Evolutionary conservation across 2,888 invertebrate genomes (phyloP).

Genomic region (Imbricaverruca yamaguchii): DNA sequence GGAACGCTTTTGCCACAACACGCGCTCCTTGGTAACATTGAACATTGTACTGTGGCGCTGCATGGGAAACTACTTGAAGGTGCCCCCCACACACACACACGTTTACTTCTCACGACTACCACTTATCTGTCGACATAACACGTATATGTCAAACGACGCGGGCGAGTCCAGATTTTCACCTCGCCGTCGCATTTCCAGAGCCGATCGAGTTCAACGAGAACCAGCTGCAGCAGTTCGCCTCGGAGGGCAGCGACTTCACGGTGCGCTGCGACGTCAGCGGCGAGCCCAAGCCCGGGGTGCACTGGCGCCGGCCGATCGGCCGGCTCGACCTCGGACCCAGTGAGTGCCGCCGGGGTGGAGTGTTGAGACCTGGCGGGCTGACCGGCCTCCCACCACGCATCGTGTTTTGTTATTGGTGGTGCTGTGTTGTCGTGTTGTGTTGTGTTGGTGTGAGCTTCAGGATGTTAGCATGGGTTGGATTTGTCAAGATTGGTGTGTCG

Average conservation of each 20-base stretch:
- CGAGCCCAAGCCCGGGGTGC: conserved; percentile 39
- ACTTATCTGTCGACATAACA: not conserved
- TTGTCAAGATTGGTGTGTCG: too few species aligned
- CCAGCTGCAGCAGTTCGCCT: conserved; percentile 46
- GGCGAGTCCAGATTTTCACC: not conserved
- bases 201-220: conserved; percentile 52
- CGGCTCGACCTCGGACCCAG: not conserved
- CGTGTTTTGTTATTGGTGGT: too few species aligned
- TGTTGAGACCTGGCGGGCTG: not conserved
- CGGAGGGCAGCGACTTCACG: conserved; percentile 47
- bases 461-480: too few species aligned
- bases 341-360: not conserved
- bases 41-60: too few species aligned
- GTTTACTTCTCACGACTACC: not conserved
- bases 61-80: too few species aligned
- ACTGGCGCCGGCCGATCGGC: conserved; percentile 38
- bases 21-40: too few species aligned
- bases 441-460: too few species aligned
- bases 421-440: too few species aligned
- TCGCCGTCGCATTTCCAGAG: conserved; percentile 40
- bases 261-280: conserved; percentile 39
- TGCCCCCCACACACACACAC: not conserved
- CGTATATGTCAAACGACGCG: too few species aligned
- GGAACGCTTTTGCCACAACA: too few species aligned
- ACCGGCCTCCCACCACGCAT: too few species aligned